Evolutionary conservation across 2,888 invertebrate genomes (phyloP), one percentile per base, ranked within the genome.

Genomic region (Trypoxylon attenuatum): DNA sequence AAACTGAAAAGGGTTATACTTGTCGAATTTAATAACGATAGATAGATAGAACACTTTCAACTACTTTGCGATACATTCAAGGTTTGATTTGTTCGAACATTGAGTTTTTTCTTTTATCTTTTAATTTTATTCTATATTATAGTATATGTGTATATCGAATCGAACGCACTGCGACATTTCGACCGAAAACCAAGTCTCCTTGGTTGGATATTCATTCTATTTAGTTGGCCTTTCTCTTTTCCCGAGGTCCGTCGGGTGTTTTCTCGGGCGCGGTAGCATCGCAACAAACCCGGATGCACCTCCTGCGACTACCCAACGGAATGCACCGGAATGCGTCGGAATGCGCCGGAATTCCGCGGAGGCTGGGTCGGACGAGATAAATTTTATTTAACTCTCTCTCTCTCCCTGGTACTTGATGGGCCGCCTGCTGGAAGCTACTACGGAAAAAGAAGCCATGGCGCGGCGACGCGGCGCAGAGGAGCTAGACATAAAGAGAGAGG

Each of bases 321-420:
- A 33, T 33, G 33, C 33, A 13, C 13, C 33, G 33, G 33, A 13
- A 33, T 13, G 33, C 71, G 54, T 53, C 65, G 76, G 76, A 80
- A 79, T 73, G 80, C 73, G 68, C 64, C 75, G 76, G 77, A 81
- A 80, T 79, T 79, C 77, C 74, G 75, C 69, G 73, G 73, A 74
- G 74, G 71, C 81, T 81, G 78, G 71, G 71, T 73, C 75, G 66
- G 69, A 61, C 72, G 73, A 81, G 79, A 79, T 80, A 81, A 82
- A 82, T 82, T 81, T 81, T 78, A 81, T 81, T 78, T 78, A 80
- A 81, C 77, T 75, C 69, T 71, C 74, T 58, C 56, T 29, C 5
- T 29, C 6, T 29, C 29, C 4, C 29, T 18, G 61, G 41, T 43
- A 46, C 55, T 54, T 61, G 72, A 75, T 75, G 72, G 62, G 57